A percentile compares a stretch with the other conserved stretches of the same genome.
phyloP scores from a whole-genome alignment of 2,888 invertebrate species.

The Tenthredo livida region DNA sequence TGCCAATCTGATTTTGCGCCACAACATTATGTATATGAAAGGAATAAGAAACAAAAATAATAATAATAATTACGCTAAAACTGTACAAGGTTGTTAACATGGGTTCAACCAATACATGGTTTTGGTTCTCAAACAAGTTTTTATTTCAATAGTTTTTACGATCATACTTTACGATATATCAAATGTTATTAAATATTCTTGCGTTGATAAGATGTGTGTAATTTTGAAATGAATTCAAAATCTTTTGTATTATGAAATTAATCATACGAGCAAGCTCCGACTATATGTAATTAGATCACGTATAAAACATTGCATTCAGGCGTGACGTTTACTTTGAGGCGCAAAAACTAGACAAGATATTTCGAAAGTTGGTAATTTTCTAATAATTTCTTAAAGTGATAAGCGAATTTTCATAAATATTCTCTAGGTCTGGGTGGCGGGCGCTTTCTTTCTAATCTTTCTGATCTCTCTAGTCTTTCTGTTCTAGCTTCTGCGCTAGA shows the following conservation, averaged over 20 bases:
- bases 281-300: neutral
- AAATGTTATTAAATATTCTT: conserved; percentile 20
- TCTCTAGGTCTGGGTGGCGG: conserved; percentile 75
- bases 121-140: conserved; percentile 3
- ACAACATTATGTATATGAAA: conserved; percentile 11
- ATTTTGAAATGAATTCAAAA: conserved; percentile 1
- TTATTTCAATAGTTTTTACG: neutral
- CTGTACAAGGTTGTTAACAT: conserved; percentile 28
- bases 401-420: conserved; percentile 74
- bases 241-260: conserved; percentile 6
- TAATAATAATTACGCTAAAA: neutral
- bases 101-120: conserved; percentile 1
- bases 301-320: neutral
- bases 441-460: conserved; percentile 72
- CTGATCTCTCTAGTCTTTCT: conserved; percentile 65
- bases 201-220: neutral
- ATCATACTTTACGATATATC: neutral
- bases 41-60: neutral
- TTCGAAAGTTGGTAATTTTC: conserved; percentile 45
- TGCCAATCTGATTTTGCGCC: conserved; percentile 41
- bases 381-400: conserved; percentile 42
- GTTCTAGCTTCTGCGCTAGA: conserved; percentile 61
- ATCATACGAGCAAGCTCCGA: neutral
- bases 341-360: conserved; percentile 46
- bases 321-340: conserved; percentile 38